Evolutionary conservation across 2,113 vertebrate species (phyloP).

Genomic region (Macrotus californicus): DNA sequence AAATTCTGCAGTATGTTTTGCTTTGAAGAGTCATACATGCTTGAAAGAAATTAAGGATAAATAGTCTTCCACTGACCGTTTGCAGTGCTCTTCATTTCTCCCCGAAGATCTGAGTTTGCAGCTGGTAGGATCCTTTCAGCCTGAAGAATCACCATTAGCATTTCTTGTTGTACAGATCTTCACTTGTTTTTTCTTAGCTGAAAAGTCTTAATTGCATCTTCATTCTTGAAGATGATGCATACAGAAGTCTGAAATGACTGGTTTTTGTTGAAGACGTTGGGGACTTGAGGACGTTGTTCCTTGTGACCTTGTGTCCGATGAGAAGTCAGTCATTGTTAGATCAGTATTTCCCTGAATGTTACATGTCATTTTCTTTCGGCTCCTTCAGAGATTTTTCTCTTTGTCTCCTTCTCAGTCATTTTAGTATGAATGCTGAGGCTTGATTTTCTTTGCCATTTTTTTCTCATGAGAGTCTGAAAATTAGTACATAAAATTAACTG

Average conservation of each 20-base stretch:
- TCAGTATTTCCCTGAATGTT: neutral
- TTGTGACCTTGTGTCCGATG: neutral
- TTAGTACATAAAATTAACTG: neutral
- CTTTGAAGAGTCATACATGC: neutral
- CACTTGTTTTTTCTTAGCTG: neutral
- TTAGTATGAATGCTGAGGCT: neutral
- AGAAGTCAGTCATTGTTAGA: neutral
- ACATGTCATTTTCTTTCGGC: neutral
- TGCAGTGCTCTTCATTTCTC: neutral
- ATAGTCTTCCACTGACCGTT: neutral
- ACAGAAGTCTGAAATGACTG: neutral
- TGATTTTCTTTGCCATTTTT: neutral
- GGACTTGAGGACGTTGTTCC: neutral
- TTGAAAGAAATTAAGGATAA: neutral
- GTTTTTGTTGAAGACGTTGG: neutral
- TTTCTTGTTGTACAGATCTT: neutral
- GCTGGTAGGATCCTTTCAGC: neutral
- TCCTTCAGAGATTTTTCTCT: neutral
- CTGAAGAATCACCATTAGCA: neutral
- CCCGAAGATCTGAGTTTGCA: neutral
- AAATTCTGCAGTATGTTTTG: neutral
- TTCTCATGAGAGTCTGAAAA: neutral
- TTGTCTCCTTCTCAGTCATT: neutral
- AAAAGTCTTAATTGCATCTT: neutral
- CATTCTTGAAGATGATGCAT: neutral